Evolutionary conservation across 2,797 vertebrate genomes (phyloP), one percentile per base, ranked within the genome.

Genomic region (Eospalax fontanierii): DNA sequence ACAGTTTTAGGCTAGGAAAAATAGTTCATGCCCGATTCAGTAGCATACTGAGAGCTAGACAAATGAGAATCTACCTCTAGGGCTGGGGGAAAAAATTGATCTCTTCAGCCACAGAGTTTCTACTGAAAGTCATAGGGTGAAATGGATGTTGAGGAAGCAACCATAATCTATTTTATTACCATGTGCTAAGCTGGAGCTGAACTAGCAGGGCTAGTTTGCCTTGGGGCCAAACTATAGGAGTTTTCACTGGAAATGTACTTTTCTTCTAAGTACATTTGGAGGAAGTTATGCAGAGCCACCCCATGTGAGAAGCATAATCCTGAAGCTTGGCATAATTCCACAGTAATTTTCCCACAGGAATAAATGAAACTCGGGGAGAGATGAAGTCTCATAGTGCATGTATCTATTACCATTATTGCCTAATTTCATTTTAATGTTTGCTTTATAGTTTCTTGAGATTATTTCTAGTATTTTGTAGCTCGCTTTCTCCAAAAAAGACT

Each of bases 371-470:
- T n/a, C 30, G 91, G 66, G n/a, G n/a, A 92, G 84, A 73, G 73
- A 82, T 24, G 63, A 85, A 70, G 84, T 91, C 76, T 94, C 73
- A 87, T 3, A 33, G 10, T 10, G 65, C 19, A 76, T 28, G 66
- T 1, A 71, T 93, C 43, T 89, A 80, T 87, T 81, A 63, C 4
- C 2, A 30, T 71, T 82, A 71, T 43, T 63, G 7, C 22, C n/a
- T 71, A 89, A 75, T 95, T 95, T 95, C 70, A 21, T 43, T 76
- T 80, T 63, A 89, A 91, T 61, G 19, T 40, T 70, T 87, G 68
- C 63, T 73, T 89, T 93, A 86, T 63, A 38, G 93, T 95, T 90
- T 91, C 83, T 80, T 46, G 71, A 94, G n/a, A 76, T 92, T 90
- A 85, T 76, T 83, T 87, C 91, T 94, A 79, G 21, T 68, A 81